phyloP scores from a whole-genome alignment of 2,888 invertebrate species.

The Nezara viridula region DNA sequence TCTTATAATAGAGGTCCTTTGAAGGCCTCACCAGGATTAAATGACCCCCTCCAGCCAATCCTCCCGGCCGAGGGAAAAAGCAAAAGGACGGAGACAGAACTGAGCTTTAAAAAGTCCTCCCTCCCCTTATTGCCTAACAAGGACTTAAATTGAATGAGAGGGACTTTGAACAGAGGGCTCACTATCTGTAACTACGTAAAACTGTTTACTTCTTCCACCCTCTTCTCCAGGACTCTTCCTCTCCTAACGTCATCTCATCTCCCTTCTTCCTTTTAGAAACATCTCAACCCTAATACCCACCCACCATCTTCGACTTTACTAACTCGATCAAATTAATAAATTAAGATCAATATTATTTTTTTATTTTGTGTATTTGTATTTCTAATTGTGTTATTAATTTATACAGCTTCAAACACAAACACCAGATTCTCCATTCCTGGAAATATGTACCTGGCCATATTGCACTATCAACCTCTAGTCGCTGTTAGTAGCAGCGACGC shows the following conservation, averaged over 20 bases:
- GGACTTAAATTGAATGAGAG: slow-evolving; percentile 48
- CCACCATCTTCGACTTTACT: neutral
- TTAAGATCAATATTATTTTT: neutral
- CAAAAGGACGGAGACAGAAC: neutral
- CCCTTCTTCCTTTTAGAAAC: neutral
- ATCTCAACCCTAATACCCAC: neutral
- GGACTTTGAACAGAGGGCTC: slow-evolving; percentile 49
- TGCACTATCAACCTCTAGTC: too few relatives aligned
- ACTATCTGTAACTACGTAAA: slow-evolving; percentile 46
- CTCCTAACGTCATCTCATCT: neutral
- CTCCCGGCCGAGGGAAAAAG: neutral
- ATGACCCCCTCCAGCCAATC: slow-evolving; percentile 38
- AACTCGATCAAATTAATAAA: neutral
- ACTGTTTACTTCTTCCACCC: slow-evolving; percentile 40
- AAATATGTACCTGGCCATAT: too few relatives aligned
- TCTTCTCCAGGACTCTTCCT: neutral
- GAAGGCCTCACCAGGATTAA: slow-evolving; percentile 3
- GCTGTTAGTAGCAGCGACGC: too few relatives aligned
- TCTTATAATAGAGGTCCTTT: slow-evolving; percentile 34
- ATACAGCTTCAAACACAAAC: too few relatives aligned
- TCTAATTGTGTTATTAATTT: too few relatives aligned
- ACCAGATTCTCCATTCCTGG: too few relatives aligned
- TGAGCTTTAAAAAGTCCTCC: slow-evolving; percentile 42
- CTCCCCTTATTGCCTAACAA: slow-evolving; percentile 35
- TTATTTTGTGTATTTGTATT: too few relatives aligned